These are phyloP conservation scores for Corythornis madagascariensis DNA, from an alignment of 2,113 vertebrate genomes.

Conservation along the genomic window DNA sequence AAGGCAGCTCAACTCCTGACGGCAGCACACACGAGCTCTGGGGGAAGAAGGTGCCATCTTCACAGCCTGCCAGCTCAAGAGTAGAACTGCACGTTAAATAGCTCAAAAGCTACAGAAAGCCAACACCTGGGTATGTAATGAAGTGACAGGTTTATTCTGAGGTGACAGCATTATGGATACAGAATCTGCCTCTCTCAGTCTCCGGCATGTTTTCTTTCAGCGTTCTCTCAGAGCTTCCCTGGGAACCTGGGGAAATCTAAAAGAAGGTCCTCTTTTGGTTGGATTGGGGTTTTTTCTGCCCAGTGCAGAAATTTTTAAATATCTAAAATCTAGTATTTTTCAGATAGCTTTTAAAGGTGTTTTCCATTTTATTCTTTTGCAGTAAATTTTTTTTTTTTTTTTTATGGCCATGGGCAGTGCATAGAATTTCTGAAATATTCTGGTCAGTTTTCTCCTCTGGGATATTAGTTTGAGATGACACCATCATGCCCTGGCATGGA, in stretches of 20 bases:
- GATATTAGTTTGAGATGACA: background rate
- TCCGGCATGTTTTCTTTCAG: background rate
- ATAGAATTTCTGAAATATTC: background rate
- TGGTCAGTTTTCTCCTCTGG: background rate
- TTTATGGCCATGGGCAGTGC: background rate
- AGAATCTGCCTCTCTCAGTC: background rate
- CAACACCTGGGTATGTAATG: constrained; percentile 44
- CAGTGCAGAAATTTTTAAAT: background rate
- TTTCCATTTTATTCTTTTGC: background rate
- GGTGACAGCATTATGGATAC: constrained; percentile 32
- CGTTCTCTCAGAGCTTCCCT: background rate
- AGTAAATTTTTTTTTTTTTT: background rate
- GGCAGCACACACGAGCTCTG: constrained; percentile 14
- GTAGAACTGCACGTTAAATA: constrained; percentile 9
- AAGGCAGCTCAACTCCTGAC: constrained; percentile 6
- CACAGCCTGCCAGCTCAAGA: constrained; percentile 6
- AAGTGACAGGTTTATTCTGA: constrained; percentile 47
- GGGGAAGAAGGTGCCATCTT: constrained; percentile 28
- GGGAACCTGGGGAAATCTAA: background rate
- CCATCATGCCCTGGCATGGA: background rate
- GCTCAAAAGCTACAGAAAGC: constrained; percentile 34
- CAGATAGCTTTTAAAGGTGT: background rate
- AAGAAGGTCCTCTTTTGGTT: background rate
- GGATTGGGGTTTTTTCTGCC: background rate
- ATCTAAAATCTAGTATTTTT: background rate